A percentile compares a stretch with the other conserved stretches of the same genome.
Conservation (phyloP, 2,888 invertebrate species). For the Dastarcus helophoroides region DNA sequence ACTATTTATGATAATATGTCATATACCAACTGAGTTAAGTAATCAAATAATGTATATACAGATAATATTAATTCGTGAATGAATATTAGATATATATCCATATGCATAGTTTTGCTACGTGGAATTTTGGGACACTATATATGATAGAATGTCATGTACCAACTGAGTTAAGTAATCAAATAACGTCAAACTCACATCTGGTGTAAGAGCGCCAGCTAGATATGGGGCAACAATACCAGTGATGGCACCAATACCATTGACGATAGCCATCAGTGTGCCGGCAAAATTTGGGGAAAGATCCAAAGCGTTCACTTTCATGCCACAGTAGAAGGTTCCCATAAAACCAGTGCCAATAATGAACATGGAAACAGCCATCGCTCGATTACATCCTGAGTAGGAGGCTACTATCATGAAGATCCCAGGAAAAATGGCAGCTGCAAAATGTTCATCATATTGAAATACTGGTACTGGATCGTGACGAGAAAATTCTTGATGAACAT, state of each 20-base stretch:
- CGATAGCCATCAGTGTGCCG: constrained; percentile 46
- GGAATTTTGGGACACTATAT: too few species aligned
- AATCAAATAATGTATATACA: too few species aligned
- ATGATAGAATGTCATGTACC: too few species aligned
- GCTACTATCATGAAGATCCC: constrained; percentile 46
- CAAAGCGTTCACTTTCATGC: constrained; percentile 48
- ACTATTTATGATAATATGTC: too few species aligned
- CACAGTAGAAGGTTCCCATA: constrained; percentile 53
- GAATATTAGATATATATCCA: too few species aligned
- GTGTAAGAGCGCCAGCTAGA: constrained; percentile 43
- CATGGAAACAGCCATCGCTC: constrained; percentile 37
- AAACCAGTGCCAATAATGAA: constrained; percentile 48
- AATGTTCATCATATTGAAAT: too few species aligned
- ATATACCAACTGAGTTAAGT: constrained; percentile 4
- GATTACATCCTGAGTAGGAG: constrained; percentile 46
- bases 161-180: too few species aligned
- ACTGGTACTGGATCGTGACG: too few species aligned
- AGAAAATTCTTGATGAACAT: too few species aligned
- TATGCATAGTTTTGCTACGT: too few species aligned
- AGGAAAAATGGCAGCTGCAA: constrained; percentile 43
- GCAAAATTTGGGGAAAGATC: constrained; percentile 49
- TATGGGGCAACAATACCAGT: constrained; percentile 49
- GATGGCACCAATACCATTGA: constrained; percentile 45
- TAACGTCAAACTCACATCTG: constrained; percentile 47
- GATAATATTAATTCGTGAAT: too few species aligned